Evolutionary conservation across 2,797 vertebrate species (phyloP).

Genomic region (Nyctalus aviator): DNA sequence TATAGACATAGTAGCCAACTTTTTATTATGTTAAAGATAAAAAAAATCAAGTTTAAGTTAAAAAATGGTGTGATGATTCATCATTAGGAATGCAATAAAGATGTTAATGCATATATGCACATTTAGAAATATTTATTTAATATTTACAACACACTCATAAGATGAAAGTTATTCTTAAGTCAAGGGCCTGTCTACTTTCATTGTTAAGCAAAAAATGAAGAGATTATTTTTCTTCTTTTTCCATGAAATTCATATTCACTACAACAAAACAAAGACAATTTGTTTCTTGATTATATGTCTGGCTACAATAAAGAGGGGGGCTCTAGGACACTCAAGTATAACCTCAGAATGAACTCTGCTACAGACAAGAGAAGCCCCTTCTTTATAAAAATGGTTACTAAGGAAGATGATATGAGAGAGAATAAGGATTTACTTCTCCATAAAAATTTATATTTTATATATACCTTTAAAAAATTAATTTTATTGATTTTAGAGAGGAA

Average conservation of each 20-base stretch:
- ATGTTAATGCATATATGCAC: neutral
- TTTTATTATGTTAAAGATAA: slow-evolving; percentile 5
- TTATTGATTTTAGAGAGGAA: no score
- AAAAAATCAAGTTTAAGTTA: neutral
- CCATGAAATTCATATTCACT: neutral
- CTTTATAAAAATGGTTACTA: neutral
- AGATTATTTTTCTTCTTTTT: neutral
- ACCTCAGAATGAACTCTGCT: neutral
- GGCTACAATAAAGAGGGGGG: neutral
- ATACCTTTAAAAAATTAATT: neutral
- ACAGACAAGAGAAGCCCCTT: neutral
- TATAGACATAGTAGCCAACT: neutral
- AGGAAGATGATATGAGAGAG: neutral
- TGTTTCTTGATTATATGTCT: slow-evolving; percentile 7
- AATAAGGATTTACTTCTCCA: neutral
- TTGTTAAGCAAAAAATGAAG: slow-evolving; percentile 32
- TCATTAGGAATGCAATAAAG: slow-evolving; percentile 23
- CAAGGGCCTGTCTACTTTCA: neutral
- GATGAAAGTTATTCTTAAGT: neutral
- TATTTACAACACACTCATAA: neutral
- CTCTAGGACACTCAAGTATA: neutral
- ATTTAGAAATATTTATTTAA: neutral
- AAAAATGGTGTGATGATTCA: neutral
- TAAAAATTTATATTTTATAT: neutral
- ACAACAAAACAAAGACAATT: neutral